Evolutionary conservation across 1,140 invertebrate species (phyloP), one percentile per base, ranked within the genome.

Genomic region (Aphelinus certus): DNA sequence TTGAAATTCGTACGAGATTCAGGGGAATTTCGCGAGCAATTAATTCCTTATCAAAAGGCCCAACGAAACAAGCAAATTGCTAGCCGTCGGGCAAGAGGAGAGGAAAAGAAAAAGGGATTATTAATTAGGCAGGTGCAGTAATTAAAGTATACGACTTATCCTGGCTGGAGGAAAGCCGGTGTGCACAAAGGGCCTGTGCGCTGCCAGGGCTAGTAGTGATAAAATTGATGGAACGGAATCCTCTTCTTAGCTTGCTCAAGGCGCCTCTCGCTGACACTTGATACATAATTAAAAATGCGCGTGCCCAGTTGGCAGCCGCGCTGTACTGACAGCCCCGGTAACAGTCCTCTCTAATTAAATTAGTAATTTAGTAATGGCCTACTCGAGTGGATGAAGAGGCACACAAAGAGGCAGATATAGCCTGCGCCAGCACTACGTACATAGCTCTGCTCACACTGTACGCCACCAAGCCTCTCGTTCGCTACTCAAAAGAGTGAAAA

Each of bases 321-420:
- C n/a, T 47, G 66, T 3, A 53, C 56, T 55, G 66, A 43, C 49
- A 10, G 2, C 45, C 1, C 9, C 26, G 47, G 26, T 55, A 65
- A 53, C 61, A 64, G 26, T n/a, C 46, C 51, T 57, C 51, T 63
- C 60, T 76, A 76, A 76, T 76, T 76, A 76, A 76, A 72, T 76
- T 76, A 76, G 64, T 68, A 72, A 76, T 76, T 72, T 72, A 49
- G 64, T 72, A 76, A 76, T 76, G 75, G 51, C 65, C 9, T 75
- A 55, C 55, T 66, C 60, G 43, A 60, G 56, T 42, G 10, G 46
- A 48, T 45, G 51, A 57, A 46, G 9, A 47, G 6, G 7, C 42
- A 45, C 46, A 26, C 64, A 69, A 69, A 68, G 65, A n/a, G 64
- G 58, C 47, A 46, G 46, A 60, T 45, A 67, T 9, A 42, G 51